Evolutionary conservation across 2,113 vertebrate genomes (phyloP).

Genomic region (Crypturellus undulatus): DNA sequence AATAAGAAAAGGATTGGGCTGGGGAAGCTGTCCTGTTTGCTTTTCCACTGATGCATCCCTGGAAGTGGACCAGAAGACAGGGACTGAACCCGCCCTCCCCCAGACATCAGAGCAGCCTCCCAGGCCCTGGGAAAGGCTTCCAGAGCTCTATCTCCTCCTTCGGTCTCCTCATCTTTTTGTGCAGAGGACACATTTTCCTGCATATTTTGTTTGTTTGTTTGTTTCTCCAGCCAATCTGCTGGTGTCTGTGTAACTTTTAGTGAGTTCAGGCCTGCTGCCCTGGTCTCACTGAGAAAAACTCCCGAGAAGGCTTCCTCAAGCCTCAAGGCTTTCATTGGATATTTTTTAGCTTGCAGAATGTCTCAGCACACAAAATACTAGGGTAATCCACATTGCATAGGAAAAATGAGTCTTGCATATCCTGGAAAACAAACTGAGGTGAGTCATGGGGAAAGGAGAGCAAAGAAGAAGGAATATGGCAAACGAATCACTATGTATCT

Average conservation of each 20-base stretch:
- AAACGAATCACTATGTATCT: background rate
- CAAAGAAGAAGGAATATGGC: background rate
- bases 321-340: background rate
- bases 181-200: background rate
- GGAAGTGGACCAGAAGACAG: background rate
- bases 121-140: background rate
- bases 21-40: background rate
- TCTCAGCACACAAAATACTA: background rate
- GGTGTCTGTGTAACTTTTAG: background rate
- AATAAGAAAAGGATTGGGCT: background rate
- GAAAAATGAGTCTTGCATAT: background rate
- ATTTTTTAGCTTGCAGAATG: background rate
- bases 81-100: background rate
- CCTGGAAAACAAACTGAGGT: background rate
- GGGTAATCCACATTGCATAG: background rate
- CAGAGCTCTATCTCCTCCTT: background rate
- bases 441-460: background rate
- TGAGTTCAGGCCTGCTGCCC: background rate
- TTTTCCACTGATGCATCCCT: background rate
- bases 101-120: rapidly evolving
- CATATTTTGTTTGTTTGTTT: background rate
- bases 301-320: background rate
- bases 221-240: background rate
- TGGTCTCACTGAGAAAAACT: background rate
- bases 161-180: background rate